Percentiles rank a stretch among this genome's conserved stretches.
Conservation (phyloP, 2,888 invertebrate genomes). For the Galerucella pusilla region DNA sequence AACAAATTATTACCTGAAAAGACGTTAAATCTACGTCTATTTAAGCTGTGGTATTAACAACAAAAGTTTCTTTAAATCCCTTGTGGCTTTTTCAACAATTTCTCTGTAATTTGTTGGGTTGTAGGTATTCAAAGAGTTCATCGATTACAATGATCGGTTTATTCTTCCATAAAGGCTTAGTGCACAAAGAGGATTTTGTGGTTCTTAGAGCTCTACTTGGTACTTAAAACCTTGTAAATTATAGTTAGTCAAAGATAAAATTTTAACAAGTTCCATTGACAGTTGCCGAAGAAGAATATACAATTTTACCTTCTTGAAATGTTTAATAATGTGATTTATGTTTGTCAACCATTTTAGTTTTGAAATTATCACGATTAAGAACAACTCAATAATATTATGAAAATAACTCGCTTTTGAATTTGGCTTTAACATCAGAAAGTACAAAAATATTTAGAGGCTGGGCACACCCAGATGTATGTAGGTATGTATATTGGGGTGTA, state of each 20-base stretch:
- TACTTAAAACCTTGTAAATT: slow-evolving; percentile 13
- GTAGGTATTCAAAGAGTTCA: slow-evolving; percentile 18
- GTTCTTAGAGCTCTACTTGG: slow-evolving; percentile 7
- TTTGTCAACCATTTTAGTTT: background rate
- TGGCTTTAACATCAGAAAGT: too few relatives aligned
- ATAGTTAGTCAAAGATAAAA: slow-evolving; percentile 4
- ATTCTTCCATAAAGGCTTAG: slow-evolving; percentile 12
- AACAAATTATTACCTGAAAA: slow-evolving; percentile 13
- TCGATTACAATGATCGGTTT: slow-evolving; percentile 28
- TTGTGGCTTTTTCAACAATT: slow-evolving; percentile 28
- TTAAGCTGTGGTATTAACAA: slow-evolving; percentile 20
- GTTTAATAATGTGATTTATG: background rate
- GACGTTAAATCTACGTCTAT: slow-evolving; percentile 4
- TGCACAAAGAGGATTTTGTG: slow-evolving; percentile 24
- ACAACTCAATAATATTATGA: background rate
- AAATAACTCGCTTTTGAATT: too few relatives aligned
- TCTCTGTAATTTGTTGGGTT: slow-evolving; percentile 23
- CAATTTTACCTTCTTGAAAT: background rate
- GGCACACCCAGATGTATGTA: too few relatives aligned
- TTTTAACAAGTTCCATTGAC: background rate
- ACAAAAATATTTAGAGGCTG: too few relatives aligned
- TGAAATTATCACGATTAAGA: background rate
- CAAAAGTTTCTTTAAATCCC: slow-evolving; percentile 29
- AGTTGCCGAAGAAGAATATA: background rate
- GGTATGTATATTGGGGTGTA: too few relatives aligned